A percentile compares a stretch with the other conserved stretches of the same genome.
Evolutionary conservation across 2,797 vertebrate genomes (phyloP).

Genomic region (Phaenicophaeus curvirostris): DNA sequence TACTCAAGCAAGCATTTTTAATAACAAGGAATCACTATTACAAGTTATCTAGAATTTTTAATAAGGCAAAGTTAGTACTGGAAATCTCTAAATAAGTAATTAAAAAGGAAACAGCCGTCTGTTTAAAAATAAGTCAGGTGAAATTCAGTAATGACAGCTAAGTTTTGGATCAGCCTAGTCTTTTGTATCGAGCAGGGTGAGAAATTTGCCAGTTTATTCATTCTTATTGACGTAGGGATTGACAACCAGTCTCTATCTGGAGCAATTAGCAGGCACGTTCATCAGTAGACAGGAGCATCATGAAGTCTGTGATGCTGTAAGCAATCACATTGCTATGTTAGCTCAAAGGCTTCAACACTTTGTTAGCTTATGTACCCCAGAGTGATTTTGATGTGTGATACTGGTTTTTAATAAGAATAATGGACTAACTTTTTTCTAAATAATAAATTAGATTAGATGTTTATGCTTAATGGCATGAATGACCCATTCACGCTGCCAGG

Average conservation of each 20-base stretch:
- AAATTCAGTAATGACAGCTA: neutral
- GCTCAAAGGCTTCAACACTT: neutral
- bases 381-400: neutral
- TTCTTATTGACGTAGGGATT: neutral
- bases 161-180: neutral
- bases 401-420: neutral
- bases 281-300: neutral
- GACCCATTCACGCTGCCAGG: neutral
- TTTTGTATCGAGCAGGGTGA: neutral
- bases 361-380: neutral
- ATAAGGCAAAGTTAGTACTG: neutral
- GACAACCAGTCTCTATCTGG: neutral
- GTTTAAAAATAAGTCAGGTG: neutral
- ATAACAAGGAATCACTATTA: neutral
- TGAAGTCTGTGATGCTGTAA: neutral
- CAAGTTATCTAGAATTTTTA: neutral
- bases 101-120: neutral
- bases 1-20: neutral
- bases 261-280: neutral
- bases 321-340: neutral
- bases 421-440: neutral
- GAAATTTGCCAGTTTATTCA: neutral
- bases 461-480: neutral
- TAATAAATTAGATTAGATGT: neutral
- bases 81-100: neutral